phyloP scores from a whole-genome alignment of 2,888 invertebrate species.

The Sinodicranocentrus sp. region DNA sequence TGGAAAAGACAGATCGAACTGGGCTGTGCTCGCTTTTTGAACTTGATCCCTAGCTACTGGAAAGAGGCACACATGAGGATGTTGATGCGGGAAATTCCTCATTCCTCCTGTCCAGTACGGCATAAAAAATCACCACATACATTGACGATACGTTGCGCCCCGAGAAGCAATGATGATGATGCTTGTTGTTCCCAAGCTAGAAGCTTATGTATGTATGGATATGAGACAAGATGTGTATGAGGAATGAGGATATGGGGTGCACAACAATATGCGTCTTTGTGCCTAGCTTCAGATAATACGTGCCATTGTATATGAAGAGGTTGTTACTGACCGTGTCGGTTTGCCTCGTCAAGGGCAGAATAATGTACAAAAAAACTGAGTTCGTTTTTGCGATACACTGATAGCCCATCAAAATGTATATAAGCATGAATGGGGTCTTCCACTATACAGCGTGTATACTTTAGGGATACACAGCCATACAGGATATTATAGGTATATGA shows the following conservation, averaged over 20 bases:
- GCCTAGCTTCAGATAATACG: neutral
- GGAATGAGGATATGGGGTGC: neutral
- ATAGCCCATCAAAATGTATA: no score
- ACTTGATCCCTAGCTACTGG: constrained; percentile 57
- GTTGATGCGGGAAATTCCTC: constrained; percentile 41
- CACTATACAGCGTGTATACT: no score
- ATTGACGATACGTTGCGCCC: no score
- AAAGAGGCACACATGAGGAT: constrained; percentile 46
- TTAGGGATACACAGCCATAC: no score
- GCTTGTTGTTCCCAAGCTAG: neutral
- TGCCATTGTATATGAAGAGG: no score
- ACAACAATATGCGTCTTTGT: neutral
- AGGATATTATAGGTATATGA: no score
- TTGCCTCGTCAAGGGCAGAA: no score
- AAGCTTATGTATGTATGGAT: neutral
- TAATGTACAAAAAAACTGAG: no score
- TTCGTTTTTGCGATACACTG: no score
- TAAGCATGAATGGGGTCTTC: no score
- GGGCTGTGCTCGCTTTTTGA: constrained; percentile 59
- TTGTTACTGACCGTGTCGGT: no score
- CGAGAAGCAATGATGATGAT: neutral
- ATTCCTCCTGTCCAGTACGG: constrained; percentile 20
- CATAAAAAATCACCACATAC: constrained; percentile 27
- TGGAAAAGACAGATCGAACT: constrained; percentile 26
- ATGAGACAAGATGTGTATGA: neutral